Evolutionary conservation across 23 tunicate genomes (phyloP).

Genomic region (Halocynthia roretzi): DNA sequence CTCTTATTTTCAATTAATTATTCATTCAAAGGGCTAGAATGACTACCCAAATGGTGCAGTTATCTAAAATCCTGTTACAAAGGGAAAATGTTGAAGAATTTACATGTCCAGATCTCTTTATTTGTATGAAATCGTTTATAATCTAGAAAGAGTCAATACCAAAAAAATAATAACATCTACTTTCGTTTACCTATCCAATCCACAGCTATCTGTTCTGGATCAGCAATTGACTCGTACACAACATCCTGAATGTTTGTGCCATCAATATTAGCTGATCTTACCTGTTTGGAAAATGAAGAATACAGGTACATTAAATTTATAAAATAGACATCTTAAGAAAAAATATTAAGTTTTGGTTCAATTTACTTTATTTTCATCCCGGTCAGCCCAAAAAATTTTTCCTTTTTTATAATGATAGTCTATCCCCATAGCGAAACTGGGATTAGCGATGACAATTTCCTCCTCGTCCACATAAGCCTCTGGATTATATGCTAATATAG

Average conservation of each 20-base stretch:
- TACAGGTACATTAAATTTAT: no score
- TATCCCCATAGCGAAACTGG: slow-evolving; percentile 45
- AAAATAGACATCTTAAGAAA: background rate
- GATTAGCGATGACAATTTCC: slow-evolving; percentile 31
- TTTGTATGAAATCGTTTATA: no score
- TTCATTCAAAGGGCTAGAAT: no score
- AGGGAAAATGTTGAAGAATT: background rate
- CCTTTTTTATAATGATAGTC: slow-evolving; percentile 66
- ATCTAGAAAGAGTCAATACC: background rate
- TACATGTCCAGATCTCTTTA: no score
- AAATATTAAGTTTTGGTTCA: background rate
- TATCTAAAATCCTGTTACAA: background rate
- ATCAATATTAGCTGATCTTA: slow-evolving; percentile 57
- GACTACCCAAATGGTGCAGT: background rate
- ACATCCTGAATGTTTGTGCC: slow-evolving; percentile 36
- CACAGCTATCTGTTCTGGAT: slow-evolving; percentile 79
- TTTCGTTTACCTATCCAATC: slow-evolving; percentile 65
- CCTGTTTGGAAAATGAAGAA: slow-evolving; percentile 1
- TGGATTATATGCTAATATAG: slow-evolving; percentile 33
- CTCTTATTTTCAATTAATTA: no score
- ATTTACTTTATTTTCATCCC: slow-evolving; percentile 32
- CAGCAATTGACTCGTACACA: slow-evolving; percentile 22
- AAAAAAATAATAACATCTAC: no score
- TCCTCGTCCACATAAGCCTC: slow-evolving; percentile 6
- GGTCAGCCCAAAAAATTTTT: slow-evolving; percentile 68